Percentiles rank a stretch among this genome's conserved stretches.
These are phyloP conservation scores for Melanotaenia nigrans DNA, from an alignment of 2,797 vertebrate genomes.

Conservation along the genomic window DNA sequence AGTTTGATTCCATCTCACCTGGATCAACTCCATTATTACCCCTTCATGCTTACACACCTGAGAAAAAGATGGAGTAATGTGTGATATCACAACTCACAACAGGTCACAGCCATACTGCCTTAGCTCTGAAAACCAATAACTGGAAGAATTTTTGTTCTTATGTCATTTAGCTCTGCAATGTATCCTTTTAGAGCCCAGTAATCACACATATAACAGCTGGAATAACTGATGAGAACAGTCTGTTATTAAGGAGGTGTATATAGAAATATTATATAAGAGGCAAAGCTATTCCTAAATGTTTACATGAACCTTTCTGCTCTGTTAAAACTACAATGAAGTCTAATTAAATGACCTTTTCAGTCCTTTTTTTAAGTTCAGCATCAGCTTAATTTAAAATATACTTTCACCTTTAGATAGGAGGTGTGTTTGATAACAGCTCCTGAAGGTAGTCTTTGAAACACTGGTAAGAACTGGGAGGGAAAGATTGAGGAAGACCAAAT, in stretches of 20 bases:
- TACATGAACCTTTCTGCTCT: constrained; percentile 32
- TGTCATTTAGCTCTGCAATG: constrained; percentile 1
- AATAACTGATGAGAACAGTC: neutral
- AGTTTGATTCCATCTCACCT: neutral
- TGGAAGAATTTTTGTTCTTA: constrained; percentile 32
- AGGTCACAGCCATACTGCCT: constrained; percentile 8
- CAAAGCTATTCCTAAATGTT: constrained; percentile 20
- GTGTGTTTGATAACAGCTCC: constrained; percentile 7
- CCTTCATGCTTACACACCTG: neutral
- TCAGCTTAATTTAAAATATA: constrained; percentile 24
- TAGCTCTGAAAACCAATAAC: constrained; percentile 25
- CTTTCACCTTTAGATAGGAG: constrained; percentile 16
- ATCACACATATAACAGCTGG: constrained; percentile 6
- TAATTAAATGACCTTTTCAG: constrained; percentile 22
- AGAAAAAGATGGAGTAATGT: neutral
- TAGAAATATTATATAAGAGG: neutral
- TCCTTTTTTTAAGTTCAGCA: constrained; percentile 29
- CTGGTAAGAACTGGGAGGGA: constrained; percentile 40
- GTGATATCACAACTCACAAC: neutral
- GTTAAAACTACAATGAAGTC: neutral
- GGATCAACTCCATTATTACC: neutral
- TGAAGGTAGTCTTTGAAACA: constrained; percentile 70
- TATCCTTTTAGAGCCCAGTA: constrained; percentile 4
- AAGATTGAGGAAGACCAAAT: constrained; percentile 65
- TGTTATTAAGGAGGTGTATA: neutral